Evolutionary conservation across 2,113 vertebrate species (phyloP), one percentile per base, ranked within the genome.

Genomic region (Aldabrachelys gigantea): DNA sequence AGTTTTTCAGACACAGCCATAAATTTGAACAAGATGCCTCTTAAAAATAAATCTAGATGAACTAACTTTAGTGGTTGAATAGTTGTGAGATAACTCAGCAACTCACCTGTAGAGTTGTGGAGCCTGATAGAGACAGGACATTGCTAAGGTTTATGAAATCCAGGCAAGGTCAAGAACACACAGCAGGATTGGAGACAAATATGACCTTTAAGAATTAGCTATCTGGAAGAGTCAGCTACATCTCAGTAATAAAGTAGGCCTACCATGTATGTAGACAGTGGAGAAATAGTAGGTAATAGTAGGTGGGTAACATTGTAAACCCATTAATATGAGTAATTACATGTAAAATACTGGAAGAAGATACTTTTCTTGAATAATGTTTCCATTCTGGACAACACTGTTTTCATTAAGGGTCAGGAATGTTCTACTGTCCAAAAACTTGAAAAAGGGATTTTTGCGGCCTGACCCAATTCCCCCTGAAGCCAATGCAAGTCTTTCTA

Each of bases 291-390:
- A 85, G 75, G 56, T 80, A 62, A 84, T 81, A 80, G 72, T 47
- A 65, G 41, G 24, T 57, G 56, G 4, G 29, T 86, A 94, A 84
- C 50, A 84, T 1, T 92, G 87, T 31, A 75, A 94, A 86, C 31
- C 84, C 78, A 82, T 86, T 81, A 53, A 24, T 85, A 84, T 81
- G 95, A 25, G 80, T 84, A 87, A 96, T 90, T 87, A 93, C n/a
- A 88, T 78, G 29, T 87, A 93, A 86, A 86, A 86, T 93, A 92
- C 22, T 41, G 69, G 38, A 75, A 75, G 38, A 41, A 38, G 17
- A 41, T 41, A 41, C 69, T 41, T 75, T 75, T 41, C 38, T 75
- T 41, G 72, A 41, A 75, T 25, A 75, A 75, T 25, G n/a, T 44
- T 75, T 75, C n/a, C 10, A 41, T 75, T 75, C 69, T 75, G 69